Evolutionary conservation across 2,888 invertebrate genomes (phyloP).

Genomic region (Eudasyphora cyanicolor): DNA sequence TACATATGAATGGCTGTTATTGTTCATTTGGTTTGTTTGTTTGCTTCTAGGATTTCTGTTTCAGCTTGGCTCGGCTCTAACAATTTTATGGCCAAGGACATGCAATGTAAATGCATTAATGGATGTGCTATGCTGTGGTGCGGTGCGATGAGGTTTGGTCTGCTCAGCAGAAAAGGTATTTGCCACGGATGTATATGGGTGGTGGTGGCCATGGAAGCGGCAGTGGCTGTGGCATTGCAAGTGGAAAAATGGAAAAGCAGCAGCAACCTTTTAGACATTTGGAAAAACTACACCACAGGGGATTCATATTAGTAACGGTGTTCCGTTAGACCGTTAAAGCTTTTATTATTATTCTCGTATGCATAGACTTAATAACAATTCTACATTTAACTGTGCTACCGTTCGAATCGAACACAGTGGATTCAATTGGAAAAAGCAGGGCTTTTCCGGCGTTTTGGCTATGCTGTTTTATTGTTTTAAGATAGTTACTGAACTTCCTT

Average conservation of each 20-base stretch:
- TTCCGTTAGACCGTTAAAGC: conserved; percentile 62
- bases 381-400: background rate
- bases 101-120: conserved; percentile 64
- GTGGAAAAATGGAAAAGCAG: background rate
- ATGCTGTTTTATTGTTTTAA: background rate
- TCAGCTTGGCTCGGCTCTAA: conserved; percentile 5
- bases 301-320: conserved; percentile 61
- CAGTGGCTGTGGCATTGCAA: conserved; percentile 37
- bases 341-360: conserved; percentile 62
- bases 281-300: conserved; percentile 62
- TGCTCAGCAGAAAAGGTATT: background rate
- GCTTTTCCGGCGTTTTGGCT: too few species aligned
- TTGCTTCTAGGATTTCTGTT: conserved; percentile 53
- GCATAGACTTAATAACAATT: conserved; percentile 44
- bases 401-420: background rate
- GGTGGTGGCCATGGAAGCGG: background rate
- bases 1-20: conserved; percentile 20
- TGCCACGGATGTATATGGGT: background rate
- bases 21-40: conserved; percentile 48
- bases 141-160: background rate
- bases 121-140: background rate
- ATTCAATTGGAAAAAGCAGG: too few species aligned
- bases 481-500: conserved; percentile 13
- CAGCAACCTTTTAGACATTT: conserved; percentile 56
- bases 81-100: conserved; percentile 65